A percentile compares a stretch with the other conserved stretches of the same genome.
Evolutionary conservation across 2,797 vertebrate species (phyloP).

Genomic region (Pelobates cultripes): DNA sequence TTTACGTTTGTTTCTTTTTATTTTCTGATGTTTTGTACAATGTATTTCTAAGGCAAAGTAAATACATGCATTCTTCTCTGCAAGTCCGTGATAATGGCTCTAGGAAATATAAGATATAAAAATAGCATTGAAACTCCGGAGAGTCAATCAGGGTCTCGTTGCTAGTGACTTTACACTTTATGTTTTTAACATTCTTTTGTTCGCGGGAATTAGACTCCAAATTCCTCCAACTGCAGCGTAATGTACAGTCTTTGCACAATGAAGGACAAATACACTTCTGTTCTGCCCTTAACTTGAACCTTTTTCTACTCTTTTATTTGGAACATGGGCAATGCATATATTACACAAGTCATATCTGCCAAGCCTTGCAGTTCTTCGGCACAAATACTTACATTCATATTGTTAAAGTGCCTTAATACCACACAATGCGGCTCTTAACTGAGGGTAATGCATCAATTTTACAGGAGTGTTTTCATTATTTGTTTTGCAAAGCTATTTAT

Average conservation of each 20-base stretch:
- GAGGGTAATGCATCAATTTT: conserved; percentile 22
- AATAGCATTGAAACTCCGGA: conserved; percentile 9
- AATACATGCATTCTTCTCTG: too few species aligned
- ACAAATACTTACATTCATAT: conserved; percentile 10
- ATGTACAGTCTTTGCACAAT: neutral
- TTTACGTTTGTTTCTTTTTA: too few species aligned
- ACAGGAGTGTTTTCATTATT: conserved; percentile 10
- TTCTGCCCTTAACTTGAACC: conserved; percentile 40
- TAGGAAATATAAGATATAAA: neutral
- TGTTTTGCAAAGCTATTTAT: conserved; percentile 2
- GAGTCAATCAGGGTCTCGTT: neutral
- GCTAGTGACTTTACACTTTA: neutral
- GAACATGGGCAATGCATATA: conserved; percentile 24
- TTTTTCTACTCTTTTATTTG: conserved; percentile 20
- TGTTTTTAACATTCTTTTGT: conserved; percentile 36
- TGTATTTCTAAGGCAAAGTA: too few species aligned
- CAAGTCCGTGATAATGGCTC: neutral
- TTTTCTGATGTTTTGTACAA: too few species aligned
- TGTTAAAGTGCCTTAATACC: conserved; percentile 25
- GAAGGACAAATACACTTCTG: conserved; percentile 38
- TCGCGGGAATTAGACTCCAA: conserved; percentile 4
- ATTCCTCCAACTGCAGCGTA: conserved; percentile 23
- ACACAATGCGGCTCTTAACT: conserved; percentile 10
- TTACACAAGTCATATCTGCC: conserved; percentile 24
- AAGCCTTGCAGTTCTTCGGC: neutral